A percentile compares a stretch with the other conserved stretches of the same genome.
phyloP scores from a whole-genome alignment of 2,888 invertebrate species.

The Hydrotaea diabolus region DNA sequence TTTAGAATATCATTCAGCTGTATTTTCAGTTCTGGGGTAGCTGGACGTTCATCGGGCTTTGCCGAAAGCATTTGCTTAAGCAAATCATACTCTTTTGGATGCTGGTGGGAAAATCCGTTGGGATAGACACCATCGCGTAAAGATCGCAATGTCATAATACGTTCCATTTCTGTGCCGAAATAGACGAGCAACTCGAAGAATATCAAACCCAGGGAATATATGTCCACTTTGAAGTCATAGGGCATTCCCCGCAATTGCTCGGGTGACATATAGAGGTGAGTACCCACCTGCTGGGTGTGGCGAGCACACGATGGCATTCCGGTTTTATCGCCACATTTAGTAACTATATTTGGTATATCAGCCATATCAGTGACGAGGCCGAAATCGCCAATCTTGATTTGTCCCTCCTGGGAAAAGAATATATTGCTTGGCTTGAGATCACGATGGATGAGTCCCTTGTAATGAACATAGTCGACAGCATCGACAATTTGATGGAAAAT shows the following conservation, averaged over 20 bases:
- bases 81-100: constrained; percentile 86
- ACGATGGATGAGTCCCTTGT: constrained; percentile 95
- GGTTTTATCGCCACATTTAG: constrained; percentile 74
- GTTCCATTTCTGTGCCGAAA: constrained; percentile 95
- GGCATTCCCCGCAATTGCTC: constrained; percentile 90
- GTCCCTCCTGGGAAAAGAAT: constrained; percentile 94
- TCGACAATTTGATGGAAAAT: constrained; percentile 95
- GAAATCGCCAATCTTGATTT: constrained; percentile 98
- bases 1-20: constrained; percentile 74
- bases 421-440: constrained; percentile 97
- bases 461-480: constrained; percentile 97
- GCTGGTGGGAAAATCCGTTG: constrained; percentile 83
- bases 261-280: constrained; percentile 98
- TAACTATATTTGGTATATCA: constrained; percentile 81
- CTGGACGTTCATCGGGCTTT: constrained; percentile 87
- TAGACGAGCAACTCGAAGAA: constrained; percentile 95
- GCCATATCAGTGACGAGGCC: constrained; percentile 96
- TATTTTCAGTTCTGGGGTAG: constrained; percentile 85
- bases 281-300: constrained; percentile 88
- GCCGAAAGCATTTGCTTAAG: constrained; percentile 89
- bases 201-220: constrained; percentile 96
- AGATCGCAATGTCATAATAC: constrained; percentile 85
- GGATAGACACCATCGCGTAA: constrained; percentile 88
- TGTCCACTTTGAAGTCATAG: constrained; percentile 96
- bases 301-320: constrained; percentile 78